Percentiles rank a stretch among this genome's conserved stretches.
Evolutionary conservation across 2,888 invertebrate species (phyloP).

Genomic region (Drosophila conformis): DNA sequence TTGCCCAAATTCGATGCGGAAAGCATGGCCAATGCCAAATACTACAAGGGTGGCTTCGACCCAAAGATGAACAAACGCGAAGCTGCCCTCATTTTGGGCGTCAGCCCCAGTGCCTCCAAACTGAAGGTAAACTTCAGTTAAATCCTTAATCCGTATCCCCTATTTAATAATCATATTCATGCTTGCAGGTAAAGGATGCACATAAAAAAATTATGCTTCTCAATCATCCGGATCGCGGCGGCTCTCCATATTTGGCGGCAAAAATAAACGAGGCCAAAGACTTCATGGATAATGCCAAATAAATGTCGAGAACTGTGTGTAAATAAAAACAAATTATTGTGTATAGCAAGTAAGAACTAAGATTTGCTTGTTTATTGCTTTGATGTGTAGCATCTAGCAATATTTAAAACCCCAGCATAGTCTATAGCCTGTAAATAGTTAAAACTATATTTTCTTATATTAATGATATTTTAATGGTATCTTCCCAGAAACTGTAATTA

Average conservation of each 20-base stretch:
- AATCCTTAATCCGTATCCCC: neutral
- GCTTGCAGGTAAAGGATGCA: slow-evolving; percentile 90
- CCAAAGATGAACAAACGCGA: slow-evolving; percentile 97
- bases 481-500: neutral
- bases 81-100: slow-evolving; percentile 94
- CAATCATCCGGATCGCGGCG: slow-evolving; percentile 99
- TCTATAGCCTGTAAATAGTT: neutral
- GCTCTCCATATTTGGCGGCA: slow-evolving; percentile 98
- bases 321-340: slow-evolving; percentile 49
- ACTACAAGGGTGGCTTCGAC: slow-evolving; percentile 99
- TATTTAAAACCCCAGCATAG: neutral
- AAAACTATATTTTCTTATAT: neutral
- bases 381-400: neutral
- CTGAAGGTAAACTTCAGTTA: slow-evolving; percentile 86
- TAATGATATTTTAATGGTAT: neutral
- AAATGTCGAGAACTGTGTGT: slow-evolving; percentile 25
- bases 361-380: neutral
- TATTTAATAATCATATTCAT: neutral
- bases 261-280: slow-evolving; percentile 99
- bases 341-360: slow-evolving; percentile 35
- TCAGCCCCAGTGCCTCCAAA: slow-evolving; percentile 91
- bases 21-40: slow-evolving; percentile 92
- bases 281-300: slow-evolving; percentile 88
- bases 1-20: slow-evolving; percentile 93
- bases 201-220: slow-evolving; percentile 97